Conservation (phyloP, 2,888 invertebrate species). For the Blastobasis adustella region DNA sequence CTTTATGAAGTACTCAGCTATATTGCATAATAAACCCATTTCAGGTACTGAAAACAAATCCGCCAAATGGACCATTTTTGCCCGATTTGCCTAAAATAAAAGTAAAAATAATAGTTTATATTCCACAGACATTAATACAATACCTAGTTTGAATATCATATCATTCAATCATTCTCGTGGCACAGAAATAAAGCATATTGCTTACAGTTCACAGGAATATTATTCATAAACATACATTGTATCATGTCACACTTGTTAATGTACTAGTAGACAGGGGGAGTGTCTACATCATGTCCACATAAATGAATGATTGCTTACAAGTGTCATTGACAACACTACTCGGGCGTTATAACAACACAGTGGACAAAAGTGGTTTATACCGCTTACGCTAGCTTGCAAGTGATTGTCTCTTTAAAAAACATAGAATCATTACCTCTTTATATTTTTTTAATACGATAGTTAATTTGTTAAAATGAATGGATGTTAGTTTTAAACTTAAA, state of each 20-base stretch:
- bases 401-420: too few species aligned
- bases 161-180: too few species aligned
- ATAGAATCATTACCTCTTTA: too few species aligned
- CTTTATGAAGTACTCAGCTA: constrained; percentile 92
- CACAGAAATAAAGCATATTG: neutral
- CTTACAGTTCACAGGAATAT: constrained; percentile 8
- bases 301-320: constrained; percentile 71
- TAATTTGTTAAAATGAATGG: too few species aligned
- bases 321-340: constrained; percentile 24
- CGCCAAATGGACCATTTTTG: constrained; percentile 94
- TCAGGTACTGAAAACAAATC: constrained; percentile 98
- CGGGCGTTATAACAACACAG: too few species aligned
- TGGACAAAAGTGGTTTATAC: too few species aligned
- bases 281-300: constrained; percentile 43
- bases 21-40: constrained; percentile 94
- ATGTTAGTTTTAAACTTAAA: too few species aligned
- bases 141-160: too few species aligned
- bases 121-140: neutral
- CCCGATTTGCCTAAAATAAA: constrained; percentile 67
- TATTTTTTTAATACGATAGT: too few species aligned
- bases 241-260: constrained; percentile 17
- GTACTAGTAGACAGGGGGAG: constrained; percentile 22
- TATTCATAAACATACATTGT: constrained; percentile 22
- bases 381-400: too few species aligned
- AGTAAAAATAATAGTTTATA: neutral